A percentile compares a stretch with the other conserved stretches of the same genome.
Evolutionary conservation across 2,797 vertebrate species (phyloP).

Genomic region (Mastacembelus armatus): DNA sequence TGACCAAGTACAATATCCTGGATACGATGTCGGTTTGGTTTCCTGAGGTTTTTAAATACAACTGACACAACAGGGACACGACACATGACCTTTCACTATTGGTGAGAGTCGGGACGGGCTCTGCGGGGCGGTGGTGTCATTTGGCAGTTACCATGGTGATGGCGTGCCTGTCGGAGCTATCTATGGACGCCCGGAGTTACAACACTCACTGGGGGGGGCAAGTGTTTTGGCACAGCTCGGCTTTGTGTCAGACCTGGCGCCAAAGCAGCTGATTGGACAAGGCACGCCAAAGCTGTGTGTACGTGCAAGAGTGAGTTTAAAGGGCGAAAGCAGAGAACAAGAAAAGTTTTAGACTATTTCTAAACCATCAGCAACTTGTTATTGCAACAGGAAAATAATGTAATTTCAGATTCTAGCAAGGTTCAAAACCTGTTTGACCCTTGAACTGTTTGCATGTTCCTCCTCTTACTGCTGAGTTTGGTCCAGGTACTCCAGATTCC

Average conservation of each 20-base stretch:
- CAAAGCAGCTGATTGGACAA: slow-evolving; percentile 38
- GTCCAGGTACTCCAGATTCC: too few relatives aligned
- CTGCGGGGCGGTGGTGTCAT: slow-evolving; percentile 37
- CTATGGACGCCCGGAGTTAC: slow-evolving; percentile 54
- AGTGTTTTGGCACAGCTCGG: slow-evolving; percentile 44
- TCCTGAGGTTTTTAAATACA: slow-evolving; percentile 53
- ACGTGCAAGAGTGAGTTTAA: slow-evolving; percentile 31
- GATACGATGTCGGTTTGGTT: background rate
- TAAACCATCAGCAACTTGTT: too few relatives aligned
- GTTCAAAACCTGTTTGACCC: too few relatives aligned
- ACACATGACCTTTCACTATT: slow-evolving; percentile 61
- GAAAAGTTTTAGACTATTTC: slow-evolving; percentile 15
- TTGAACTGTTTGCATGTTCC: too few relatives aligned
- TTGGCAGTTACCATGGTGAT: slow-evolving; percentile 65
- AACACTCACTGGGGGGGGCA: slow-evolving; percentile 49
- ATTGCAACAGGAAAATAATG: too few relatives aligned
- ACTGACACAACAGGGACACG: slow-evolving; percentile 56
- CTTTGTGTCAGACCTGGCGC: slow-evolving; percentile 47
- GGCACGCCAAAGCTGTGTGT: slow-evolving; percentile 42
- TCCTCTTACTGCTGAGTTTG: too few relatives aligned
- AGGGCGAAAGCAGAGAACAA: slow-evolving; percentile 37
- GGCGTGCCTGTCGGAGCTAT: slow-evolving; percentile 47
- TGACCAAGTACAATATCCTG: background rate
- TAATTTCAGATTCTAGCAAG: too few relatives aligned
- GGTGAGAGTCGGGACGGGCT: slow-evolving; percentile 24